Percentiles rank a stretch among this genome's conserved stretches.
Evolutionary conservation across 2,113 vertebrate genomes (phyloP).

Genomic region (Oreotrochilus melanogaster): DNA sequence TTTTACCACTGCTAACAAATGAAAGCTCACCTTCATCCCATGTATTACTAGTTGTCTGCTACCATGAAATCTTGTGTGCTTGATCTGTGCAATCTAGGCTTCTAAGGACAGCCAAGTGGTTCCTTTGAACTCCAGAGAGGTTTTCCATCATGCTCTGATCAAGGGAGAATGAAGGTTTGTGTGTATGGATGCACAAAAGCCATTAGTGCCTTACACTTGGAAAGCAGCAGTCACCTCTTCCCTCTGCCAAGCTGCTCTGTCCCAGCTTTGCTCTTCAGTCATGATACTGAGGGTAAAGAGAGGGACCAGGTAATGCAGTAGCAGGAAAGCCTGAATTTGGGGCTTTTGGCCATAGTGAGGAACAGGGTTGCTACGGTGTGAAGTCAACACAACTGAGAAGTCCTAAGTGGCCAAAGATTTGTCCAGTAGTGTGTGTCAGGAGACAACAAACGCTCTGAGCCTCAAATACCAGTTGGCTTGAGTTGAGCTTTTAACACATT

Average conservation of each 20-base stretch:
- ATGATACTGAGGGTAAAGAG: rapidly evolving
- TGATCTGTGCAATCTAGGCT: neutral
- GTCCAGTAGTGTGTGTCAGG: neutral
- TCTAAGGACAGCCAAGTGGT: neutral
- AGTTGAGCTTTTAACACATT: neutral
- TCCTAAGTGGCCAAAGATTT: neutral
- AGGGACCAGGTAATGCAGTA: rapidly evolving
- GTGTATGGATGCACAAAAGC: too few species aligned
- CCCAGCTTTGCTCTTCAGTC: neutral
- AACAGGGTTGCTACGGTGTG: neutral
- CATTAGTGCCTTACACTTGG: neutral
- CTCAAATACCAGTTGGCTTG: too few species aligned
- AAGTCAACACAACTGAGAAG: neutral
- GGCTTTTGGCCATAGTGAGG: neutral
- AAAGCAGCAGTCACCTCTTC: neutral
- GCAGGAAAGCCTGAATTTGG: neutral
- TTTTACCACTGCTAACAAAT: too few species aligned
- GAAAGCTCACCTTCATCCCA: too few species aligned
- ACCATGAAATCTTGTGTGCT: too few species aligned
- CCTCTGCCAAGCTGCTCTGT: rapidly evolving
- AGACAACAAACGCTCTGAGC: neutral
- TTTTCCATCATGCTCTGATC: neutral
- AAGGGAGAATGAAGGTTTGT: rapidly evolving
- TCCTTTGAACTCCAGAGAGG: neutral
- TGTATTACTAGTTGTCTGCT: too few species aligned